Evolutionary conservation across 1,140 invertebrate genomes (phyloP), one percentile per base, ranked within the genome.

Genomic region (Anoplophora glabripennis): DNA sequence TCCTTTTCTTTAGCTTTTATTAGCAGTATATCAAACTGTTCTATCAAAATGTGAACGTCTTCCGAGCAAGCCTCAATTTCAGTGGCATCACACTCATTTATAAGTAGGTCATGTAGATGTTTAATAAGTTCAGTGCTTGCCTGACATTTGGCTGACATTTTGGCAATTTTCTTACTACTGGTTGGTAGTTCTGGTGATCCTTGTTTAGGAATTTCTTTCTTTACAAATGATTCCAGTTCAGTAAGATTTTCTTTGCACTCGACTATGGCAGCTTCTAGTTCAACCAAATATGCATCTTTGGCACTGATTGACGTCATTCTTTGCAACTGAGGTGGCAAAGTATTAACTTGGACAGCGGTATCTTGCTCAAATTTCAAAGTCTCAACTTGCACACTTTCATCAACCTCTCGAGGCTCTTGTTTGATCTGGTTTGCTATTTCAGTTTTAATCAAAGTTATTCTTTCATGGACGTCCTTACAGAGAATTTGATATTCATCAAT

Each of bases 281-380:
- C 89, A 57, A 83, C 84, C 18, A 86, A 73, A 66, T 90, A 92
- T 1, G 89, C 89, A 71, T 92, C 89, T 71, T 87, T 87, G 0
- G 89, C 86, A 15, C 89, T 89, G 47, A 92, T 81, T 18, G 80
- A 84, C 5, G 80, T 79, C 53, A 86, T 76, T 21, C 80, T 77
- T 58, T 77, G 77, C 55, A 81, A 65, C 52, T 77, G 72, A 9
- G 78, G 74, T 0, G 84, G 82, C 14, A 89, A 67, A 0, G 89
- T 93, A 61, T 90, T 84, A 0, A 92, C 90, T 79, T 93, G 90
- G 7, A 90, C 84, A 1, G 86, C 84, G 3, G 82, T 82, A 61
- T 92, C 88, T 5, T 83, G 83, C 67, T 90, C 87, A 70, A 89
- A 89, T 67, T 79, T 86, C 0, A 89, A 72, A 0, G 89, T 90